Evolutionary conservation across 2,113 vertebrate species (phyloP).

Genomic region (Gallinago paraguaiae): DNA sequence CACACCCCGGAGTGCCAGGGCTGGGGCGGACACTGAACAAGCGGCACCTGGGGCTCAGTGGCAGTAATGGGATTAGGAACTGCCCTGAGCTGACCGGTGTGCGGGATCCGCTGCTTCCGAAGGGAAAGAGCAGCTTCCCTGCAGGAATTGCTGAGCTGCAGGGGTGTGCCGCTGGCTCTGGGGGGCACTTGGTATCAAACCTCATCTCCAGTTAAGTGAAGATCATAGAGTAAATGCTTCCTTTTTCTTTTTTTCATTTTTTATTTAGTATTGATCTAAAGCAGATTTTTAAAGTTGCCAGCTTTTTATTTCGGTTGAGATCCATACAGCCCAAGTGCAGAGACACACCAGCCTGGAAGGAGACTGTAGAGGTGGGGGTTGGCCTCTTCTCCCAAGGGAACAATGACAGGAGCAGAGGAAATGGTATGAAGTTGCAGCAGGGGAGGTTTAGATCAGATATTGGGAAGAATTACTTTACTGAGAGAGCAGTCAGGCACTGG

Average conservation of each 20-base stretch:
- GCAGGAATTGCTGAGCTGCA: neutral
- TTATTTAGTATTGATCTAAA: neutral
- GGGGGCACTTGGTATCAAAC: fast-evolving
- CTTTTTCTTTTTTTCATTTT: neutral
- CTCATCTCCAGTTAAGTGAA: neutral
- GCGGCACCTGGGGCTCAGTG: neutral
- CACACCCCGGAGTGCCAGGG: neutral
- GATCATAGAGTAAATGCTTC: neutral
- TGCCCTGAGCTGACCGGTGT: fast-evolving
- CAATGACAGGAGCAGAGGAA: too few species aligned
- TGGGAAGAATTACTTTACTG: too few species aligned
- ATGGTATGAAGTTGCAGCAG: too few species aligned
- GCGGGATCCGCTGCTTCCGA: too few species aligned
- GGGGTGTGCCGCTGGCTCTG: too few species aligned
- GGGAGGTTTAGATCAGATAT: too few species aligned
- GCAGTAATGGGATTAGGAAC: fast-evolving
- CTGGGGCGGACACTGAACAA: neutral
- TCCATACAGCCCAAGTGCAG: fast-evolving
- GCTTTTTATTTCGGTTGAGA: neutral
- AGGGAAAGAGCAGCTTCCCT: neutral
- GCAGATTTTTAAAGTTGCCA: neutral
- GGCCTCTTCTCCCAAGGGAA: too few species aligned
- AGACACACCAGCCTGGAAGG: neutral
- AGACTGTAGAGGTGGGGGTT: too few species aligned
- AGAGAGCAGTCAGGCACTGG: too few species aligned